Percentiles rank a stretch among this genome's conserved stretches.
These are phyloP conservation scores for Ramphastos sulfuratus DNA, from an alignment of 2,113 vertebrate genomes.

Conservation along the genomic window DNA sequence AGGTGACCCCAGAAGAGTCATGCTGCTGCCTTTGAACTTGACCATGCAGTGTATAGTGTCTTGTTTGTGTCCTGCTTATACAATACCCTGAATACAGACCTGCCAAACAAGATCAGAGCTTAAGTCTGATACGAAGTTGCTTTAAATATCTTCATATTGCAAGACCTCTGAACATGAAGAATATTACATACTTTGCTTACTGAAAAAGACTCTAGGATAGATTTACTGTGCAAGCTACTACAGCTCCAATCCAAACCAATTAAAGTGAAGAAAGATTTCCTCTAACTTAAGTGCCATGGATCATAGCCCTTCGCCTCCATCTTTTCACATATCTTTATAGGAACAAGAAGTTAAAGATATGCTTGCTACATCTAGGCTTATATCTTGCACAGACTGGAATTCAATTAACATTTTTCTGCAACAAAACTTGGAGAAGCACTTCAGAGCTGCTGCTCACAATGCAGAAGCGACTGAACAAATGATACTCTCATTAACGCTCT, in stretches of 20 bases:
- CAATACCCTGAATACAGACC: background rate
- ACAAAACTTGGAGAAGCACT: constrained; percentile 33
- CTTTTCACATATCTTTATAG: background rate
- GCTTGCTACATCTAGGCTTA: background rate
- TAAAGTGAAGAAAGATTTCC: constrained; percentile 23
- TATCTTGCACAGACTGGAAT: constrained; percentile 15
- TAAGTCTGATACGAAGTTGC: background rate
- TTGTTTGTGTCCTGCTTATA: background rate
- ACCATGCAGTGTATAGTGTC: background rate
- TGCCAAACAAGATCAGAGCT: background rate
- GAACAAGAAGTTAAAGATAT: constrained; percentile 35
- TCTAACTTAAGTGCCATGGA: background rate
- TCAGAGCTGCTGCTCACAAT: constrained; percentile 53
- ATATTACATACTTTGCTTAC: background rate
- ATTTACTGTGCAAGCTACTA: background rate
- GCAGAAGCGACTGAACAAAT: constrained; percentile 43
- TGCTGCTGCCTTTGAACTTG: background rate
- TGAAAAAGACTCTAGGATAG: background rate
- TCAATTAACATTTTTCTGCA: constrained; percentile 60
- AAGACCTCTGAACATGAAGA: background rate
- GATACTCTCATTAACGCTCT: constrained; percentile 55
- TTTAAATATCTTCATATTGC: background rate
- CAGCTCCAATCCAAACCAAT: background rate
- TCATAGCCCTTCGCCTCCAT: background rate
- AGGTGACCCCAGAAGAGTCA: background rate